A percentile compares a stretch with the other conserved stretches of the same genome.
These are phyloP conservation scores for Lethocerus indicus DNA, from an alignment of 1,140 invertebrate species.

Conservation along the genomic window DNA sequence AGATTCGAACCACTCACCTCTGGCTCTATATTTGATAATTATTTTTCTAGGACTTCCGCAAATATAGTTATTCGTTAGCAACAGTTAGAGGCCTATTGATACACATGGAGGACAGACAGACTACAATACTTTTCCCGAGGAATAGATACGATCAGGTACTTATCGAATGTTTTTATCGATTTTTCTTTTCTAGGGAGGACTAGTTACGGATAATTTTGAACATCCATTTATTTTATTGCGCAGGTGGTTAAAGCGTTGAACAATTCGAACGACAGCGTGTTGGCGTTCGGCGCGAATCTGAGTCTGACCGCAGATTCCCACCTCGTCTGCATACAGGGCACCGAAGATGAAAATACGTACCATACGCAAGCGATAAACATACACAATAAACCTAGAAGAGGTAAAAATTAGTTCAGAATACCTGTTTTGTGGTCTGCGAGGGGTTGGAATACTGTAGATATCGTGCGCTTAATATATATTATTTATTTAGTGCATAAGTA, in stretches of 20 bases:
- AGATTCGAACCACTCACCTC: no score
- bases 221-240: slow-evolving; percentile 14
- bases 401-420: no score
- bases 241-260: slow-evolving; percentile 60
- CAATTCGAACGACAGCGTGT: slow-evolving; percentile 70
- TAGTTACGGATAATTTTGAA: no score
- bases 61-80: slow-evolving; percentile 69
- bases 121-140: slow-evolving; percentile 57
- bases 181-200: background rate
- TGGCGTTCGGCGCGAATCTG: slow-evolving; percentile 70
- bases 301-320: slow-evolving; percentile 68
- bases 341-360: slow-evolving; percentile 45
- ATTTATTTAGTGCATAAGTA: no score
- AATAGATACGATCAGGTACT: slow-evolving; percentile 64
- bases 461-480: no score
- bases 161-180: background rate
- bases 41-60: slow-evolving; percentile 53
- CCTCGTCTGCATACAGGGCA: slow-evolving; percentile 71
- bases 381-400: slow-evolving; percentile 60
- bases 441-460: no score
- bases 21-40: no score
- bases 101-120: slow-evolving; percentile 71
- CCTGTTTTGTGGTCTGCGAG: no score
- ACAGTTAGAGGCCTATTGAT: slow-evolving; percentile 60
- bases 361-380: slow-evolving; percentile 81